A percentile compares a stretch with the other conserved stretches of the same genome.
phyloP scores from a whole-genome alignment of 2,113 vertebrate species.

The Gila orcuttii region DNA sequence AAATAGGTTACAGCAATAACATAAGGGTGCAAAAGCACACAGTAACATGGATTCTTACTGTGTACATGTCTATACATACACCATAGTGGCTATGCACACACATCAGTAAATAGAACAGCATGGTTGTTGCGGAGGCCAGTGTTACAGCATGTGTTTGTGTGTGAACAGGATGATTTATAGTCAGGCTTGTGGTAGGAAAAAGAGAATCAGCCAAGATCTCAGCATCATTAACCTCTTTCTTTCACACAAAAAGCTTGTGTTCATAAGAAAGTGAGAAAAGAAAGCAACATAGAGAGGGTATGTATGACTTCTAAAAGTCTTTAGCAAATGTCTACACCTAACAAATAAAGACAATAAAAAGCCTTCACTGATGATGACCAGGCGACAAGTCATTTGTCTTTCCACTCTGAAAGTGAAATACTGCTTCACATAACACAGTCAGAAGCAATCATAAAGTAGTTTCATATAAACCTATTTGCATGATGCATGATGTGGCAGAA shows the following conservation, averaged over 20 bases:
- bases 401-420: neutral
- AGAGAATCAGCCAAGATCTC: neutral
- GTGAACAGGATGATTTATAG: conserved; percentile 7
- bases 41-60: neutral
- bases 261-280: neutral
- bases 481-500: neutral
- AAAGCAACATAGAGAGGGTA: neutral
- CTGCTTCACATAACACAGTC: neutral
- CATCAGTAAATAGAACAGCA: neutral
- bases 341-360: neutral
- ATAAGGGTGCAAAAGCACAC: neutral
- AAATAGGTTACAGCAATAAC: neutral
- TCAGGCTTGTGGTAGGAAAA: neutral
- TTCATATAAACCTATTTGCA: neutral
- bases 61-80: neutral
- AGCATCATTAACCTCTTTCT: conserved; percentile 17
- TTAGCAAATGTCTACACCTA: neutral
- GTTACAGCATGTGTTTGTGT: neutral
- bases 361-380: neutral
- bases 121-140: neutral
- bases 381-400: neutral
- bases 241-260: neutral
- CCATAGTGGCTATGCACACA: neutral
- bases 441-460: neutral
- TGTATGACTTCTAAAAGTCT: neutral